Percentiles rank a stretch among this genome's conserved stretches.
Conservation (phyloP, 2,113 vertebrate species). For the Bungarus multicinctus region DNA sequence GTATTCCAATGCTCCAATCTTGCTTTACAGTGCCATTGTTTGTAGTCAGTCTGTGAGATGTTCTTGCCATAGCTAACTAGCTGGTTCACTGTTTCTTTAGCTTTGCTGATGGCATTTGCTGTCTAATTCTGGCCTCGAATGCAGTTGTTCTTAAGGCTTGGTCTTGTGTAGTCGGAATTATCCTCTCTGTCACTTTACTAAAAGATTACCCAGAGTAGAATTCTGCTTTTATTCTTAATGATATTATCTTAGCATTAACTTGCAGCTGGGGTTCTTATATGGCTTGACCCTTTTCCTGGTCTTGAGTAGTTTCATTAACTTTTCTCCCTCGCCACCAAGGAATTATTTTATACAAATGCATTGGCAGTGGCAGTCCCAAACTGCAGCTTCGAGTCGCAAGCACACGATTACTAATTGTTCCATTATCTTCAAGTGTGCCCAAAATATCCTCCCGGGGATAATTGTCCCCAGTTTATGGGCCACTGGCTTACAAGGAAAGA, state of each 20-base stretch:
- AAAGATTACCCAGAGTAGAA: background rate
- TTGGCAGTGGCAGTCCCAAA: background rate
- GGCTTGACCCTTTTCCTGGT: background rate
- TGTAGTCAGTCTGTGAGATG: background rate
- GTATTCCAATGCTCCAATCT: background rate
- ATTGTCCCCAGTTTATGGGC: background rate
- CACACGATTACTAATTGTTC: background rate
- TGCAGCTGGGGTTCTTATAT: background rate
- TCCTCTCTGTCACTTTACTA: background rate
- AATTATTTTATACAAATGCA: background rate
- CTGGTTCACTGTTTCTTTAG: background rate
- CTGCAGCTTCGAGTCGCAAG: background rate
- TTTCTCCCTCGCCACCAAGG: background rate
- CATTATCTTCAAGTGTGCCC: background rate
- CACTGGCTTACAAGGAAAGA: background rate
- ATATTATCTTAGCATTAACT: background rate
- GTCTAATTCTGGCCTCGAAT: background rate
- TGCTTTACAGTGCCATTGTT: background rate
- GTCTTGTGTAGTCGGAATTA: background rate
- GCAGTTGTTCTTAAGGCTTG: background rate
- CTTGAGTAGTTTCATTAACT: background rate
- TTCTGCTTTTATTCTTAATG: accelerated
- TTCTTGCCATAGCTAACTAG: background rate
- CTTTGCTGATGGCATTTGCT: background rate
- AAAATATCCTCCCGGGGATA: background rate